phyloP scores from a whole-genome alignment of 2,888 invertebrate species.

The Sicus ferrugineus region DNA sequence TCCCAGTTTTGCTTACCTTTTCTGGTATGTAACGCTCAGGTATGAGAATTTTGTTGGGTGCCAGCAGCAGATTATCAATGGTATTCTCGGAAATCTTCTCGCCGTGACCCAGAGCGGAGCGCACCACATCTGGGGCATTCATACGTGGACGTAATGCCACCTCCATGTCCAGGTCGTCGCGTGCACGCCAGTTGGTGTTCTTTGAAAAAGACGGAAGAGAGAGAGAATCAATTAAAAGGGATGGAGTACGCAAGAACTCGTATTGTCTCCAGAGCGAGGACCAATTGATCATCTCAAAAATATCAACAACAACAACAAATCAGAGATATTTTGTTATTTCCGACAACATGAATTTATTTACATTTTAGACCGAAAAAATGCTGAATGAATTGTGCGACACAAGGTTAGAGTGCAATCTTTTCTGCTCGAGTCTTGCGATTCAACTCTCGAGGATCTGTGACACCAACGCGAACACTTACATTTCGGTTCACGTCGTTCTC shows the following conservation, averaged over 20 bases:
- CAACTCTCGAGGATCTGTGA: too few species aligned
- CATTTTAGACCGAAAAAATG: not conserved
- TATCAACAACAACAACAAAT: constrained; percentile 6
- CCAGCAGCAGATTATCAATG: constrained; percentile 85
- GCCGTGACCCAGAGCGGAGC: constrained; percentile 75
- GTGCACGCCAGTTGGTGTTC: constrained; percentile 71
- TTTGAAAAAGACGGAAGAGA: constrained; percentile 38
- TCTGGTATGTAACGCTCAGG: constrained; percentile 93
- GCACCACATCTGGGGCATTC: constrained; percentile 86
- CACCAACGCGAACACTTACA: constrained; percentile 48
- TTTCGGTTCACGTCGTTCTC: constrained; percentile 65
- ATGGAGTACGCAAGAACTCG: too few species aligned
- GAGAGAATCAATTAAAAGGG: not conserved
- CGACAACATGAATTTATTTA: constrained; percentile 2
- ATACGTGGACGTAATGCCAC: constrained; percentile 77
- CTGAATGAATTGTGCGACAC: not conserved
- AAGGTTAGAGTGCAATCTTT: not conserved
- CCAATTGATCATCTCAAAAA: not conserved
- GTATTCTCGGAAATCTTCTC: constrained; percentile 72
- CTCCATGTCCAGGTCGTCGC: constrained; percentile 89
- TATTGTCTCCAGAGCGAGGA: too few species aligned
- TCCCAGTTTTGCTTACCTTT: constrained; percentile 67
- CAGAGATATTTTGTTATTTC: not conserved
- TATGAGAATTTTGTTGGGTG: constrained; percentile 89
- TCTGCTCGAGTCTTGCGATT: not conserved